These are phyloP conservation scores for Nasonia longicornis DNA, from an alignment of 1,140 invertebrate genomes.

Conservation along the genomic window DNA sequence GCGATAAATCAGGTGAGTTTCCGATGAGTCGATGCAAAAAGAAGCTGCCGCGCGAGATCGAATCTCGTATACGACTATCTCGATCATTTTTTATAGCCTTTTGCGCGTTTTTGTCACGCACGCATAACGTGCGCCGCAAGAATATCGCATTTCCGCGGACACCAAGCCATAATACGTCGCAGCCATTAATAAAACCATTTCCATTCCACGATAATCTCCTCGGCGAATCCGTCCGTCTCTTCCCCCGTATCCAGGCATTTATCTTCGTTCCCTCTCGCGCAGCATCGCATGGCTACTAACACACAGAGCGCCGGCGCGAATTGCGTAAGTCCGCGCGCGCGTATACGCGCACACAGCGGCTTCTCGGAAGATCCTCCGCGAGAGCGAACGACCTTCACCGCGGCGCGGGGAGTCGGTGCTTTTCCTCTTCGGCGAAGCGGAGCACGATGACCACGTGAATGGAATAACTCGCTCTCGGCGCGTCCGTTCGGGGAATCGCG, in stretches of 20 bases:
- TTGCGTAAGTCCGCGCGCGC: slow-evolving; percentile 55
- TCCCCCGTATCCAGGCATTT: not conserved
- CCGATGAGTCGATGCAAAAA: no score
- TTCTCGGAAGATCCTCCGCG: slow-evolving; percentile 57
- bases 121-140: no score
- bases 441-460: slow-evolving; percentile 7
- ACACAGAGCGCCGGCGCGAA: slow-evolving; percentile 47
- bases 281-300: not conserved
- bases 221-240: not conserved
- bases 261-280: not conserved
- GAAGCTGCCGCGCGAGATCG: not conserved
- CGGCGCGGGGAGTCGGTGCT: slow-evolving; percentile 3
- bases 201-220: not conserved
- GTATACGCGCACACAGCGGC: slow-evolving; percentile 36
- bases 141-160: no score
- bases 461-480: slow-evolving; percentile 8
- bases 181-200: not conserved
- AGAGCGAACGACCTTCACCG: slow-evolving; percentile 44
- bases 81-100: no score
- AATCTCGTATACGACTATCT: no score
- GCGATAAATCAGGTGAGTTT: no score
- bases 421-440: slow-evolving; percentile 34
- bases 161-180: not conserved
- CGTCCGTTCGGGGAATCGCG: slow-evolving; percentile 4
- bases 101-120: no score